Percentiles rank a stretch among this genome's conserved stretches.
Conservation (phyloP, 2,797 vertebrate species). For the Kryptolebias ocellatus region DNA sequence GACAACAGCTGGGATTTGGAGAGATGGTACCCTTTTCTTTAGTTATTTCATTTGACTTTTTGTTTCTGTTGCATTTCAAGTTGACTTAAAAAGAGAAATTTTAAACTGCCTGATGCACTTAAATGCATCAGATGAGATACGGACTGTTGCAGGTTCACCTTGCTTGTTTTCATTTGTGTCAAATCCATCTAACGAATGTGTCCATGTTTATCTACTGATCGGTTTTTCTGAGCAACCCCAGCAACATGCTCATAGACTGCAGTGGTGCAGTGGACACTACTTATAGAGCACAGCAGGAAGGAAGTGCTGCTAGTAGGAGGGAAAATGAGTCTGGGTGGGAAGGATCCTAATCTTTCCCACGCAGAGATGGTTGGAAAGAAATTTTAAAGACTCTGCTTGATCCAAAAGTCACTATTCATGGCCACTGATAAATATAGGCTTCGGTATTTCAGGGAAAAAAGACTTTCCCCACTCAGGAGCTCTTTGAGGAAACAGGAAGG, state of each 20-base stretch:
- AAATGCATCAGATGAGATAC: background rate
- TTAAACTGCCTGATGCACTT: background rate
- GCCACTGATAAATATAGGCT: slow-evolving; percentile 51
- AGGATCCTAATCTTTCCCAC: slow-evolving; percentile 46
- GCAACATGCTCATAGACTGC: slow-evolving; percentile 45
- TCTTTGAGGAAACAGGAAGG: slow-evolving; percentile 36
- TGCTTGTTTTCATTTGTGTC: slow-evolving; percentile 1
- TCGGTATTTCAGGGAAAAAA: slow-evolving; percentile 8
- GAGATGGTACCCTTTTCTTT: background rate
- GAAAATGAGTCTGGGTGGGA: slow-evolving; percentile 44
- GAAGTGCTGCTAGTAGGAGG: slow-evolving; percentile 41
- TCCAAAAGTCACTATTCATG: slow-evolving; percentile 20
- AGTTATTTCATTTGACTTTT: background rate
- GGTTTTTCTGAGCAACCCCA: slow-evolving; percentile 32
- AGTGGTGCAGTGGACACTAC: slow-evolving; percentile 8
- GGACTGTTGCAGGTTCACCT: too few species aligned
- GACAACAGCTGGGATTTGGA: slow-evolving; percentile 32
- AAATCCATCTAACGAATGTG: slow-evolving; percentile 20
- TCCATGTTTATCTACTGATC: slow-evolving; percentile 18
- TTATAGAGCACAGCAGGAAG: slow-evolving; percentile 12
- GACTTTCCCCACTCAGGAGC: slow-evolving; percentile 28
- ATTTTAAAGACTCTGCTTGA: slow-evolving; percentile 16
- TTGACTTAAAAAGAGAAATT: background rate
- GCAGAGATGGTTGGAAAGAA: slow-evolving; percentile 45
- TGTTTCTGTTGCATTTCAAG: background rate